A percentile compares a stretch with the other conserved stretches of the same genome.
phyloP scores from a whole-genome alignment of 2,888 invertebrate species.

The Adelognathus sp. region DNA sequence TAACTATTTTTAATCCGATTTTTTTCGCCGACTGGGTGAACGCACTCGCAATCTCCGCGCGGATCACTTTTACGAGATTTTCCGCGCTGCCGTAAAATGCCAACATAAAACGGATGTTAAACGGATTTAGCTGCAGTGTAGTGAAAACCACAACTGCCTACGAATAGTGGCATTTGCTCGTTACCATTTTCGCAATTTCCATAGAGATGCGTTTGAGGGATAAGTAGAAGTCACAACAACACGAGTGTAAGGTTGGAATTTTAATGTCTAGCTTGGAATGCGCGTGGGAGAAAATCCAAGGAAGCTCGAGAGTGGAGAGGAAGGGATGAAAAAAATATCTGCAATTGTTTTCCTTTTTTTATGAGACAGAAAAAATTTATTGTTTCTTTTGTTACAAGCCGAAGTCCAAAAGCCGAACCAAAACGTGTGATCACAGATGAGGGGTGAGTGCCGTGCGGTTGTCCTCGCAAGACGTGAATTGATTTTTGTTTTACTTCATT shows the following conservation, averaged over 20 bases:
- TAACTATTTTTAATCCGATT: not conserved
- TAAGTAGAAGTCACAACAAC: not conserved
- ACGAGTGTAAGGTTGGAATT: not conserved
- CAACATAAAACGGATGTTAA: not conserved
- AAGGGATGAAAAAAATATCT: not conserved
- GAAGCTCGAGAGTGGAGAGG: not conserved
- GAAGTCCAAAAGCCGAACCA: slow-evolving; percentile 77
- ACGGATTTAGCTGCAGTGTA: not conserved
- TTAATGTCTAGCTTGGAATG: not conserved
- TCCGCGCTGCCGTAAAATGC: not conserved
- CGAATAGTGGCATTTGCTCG: not conserved
- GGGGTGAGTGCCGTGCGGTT: slow-evolving; percentile 80
- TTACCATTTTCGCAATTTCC: not conserved
- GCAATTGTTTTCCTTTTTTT: slow-evolving; percentile 64
- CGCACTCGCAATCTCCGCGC: slow-evolving; percentile 66
- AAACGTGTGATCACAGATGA: slow-evolving; percentile 81
- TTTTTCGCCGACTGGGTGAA: slow-evolving; percentile 24
- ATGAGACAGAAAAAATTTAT: slow-evolving; percentile 80
- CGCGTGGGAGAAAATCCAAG: not conserved
- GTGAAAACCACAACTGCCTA: not conserved
- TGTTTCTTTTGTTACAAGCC: slow-evolving; percentile 78
- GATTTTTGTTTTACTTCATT: slow-evolving; percentile 29
- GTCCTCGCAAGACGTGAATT: slow-evolving; percentile 70
- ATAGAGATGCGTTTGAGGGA: not conserved
- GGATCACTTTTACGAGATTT: slow-evolving; percentile 47